Evolutionary conservation across 2,797 vertebrate genomes (phyloP).

Genomic region (Antrozous pallidus): DNA sequence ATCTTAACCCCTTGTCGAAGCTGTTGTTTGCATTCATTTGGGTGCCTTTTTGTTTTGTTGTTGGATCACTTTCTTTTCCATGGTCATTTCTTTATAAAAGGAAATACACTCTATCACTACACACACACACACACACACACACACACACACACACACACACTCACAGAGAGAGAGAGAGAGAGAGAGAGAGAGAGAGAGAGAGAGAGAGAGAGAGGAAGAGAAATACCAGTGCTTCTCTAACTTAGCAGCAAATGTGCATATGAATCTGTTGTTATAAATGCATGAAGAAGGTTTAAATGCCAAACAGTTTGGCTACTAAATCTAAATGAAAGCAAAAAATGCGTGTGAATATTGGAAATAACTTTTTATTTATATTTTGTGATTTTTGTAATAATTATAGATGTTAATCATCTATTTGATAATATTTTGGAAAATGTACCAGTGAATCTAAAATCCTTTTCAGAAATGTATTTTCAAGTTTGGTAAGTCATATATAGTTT

Average conservation of each 20-base stretch:
- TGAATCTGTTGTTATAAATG: background rate
- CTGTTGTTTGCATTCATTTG: background rate
- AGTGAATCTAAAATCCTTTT: background rate
- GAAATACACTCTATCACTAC: background rate
- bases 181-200: too few relatives aligned
- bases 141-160: background rate
- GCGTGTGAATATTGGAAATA: background rate
- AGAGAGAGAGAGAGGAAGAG: too few relatives aligned
- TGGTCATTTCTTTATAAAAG: background rate
- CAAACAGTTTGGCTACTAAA: constrained; percentile 11
- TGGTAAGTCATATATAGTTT: background rate
- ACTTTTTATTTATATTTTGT: constrained; percentile 16
- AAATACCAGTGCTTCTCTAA: background rate
- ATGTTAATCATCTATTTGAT: background rate
- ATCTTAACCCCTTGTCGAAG: background rate
- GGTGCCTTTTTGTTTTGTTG: background rate
- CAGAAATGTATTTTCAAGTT: constrained; percentile 10
- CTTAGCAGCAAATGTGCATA: background rate
- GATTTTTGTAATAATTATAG: background rate
- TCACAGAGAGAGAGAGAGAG: too few relatives aligned
- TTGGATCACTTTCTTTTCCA: background rate
- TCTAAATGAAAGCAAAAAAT: constrained; percentile 4
- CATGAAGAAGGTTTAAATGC: constrained; percentile 6
- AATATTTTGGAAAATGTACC: background rate
- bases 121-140: background rate